A percentile compares a stretch with the other conserved stretches of the same genome.
Evolutionary conservation across 2,113 vertebrate species (phyloP).

Genomic region (Rhinoptilus africanus): DNA sequence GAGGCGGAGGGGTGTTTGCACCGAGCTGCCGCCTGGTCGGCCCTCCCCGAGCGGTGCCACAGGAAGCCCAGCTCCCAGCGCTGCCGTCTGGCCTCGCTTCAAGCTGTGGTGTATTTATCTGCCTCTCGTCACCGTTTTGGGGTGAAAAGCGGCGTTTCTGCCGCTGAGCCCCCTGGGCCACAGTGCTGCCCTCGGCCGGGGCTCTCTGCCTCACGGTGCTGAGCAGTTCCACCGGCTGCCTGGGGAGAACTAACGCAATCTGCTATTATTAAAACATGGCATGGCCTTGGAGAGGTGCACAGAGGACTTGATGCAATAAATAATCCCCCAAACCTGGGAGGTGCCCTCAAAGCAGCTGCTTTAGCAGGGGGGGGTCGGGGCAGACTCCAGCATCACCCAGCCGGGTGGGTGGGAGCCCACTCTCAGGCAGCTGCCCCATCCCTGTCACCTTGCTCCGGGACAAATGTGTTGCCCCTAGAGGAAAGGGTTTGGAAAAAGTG

Average conservation of each 20-base stretch:
- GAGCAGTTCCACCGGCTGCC: not conserved
- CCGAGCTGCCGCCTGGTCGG: fast-evolving
- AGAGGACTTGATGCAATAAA: not conserved
- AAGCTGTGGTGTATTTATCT: not conserved
- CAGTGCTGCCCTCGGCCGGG: not conserved
- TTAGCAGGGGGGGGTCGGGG: fast-evolving
- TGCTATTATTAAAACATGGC: fast-evolving
- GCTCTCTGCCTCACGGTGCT: not conserved
- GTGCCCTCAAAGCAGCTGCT: not conserved
- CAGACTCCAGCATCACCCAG: fast-evolving
- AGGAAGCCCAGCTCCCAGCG: not conserved
- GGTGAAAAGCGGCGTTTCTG: not conserved
- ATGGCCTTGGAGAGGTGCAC: not conserved
- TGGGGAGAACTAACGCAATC: not conserved
- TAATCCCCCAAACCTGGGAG: not conserved
- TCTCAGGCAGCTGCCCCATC: fast-evolving
- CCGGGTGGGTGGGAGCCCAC: not conserved
- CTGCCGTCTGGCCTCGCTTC: not conserved
- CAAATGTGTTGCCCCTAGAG: not conserved
- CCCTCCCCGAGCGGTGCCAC: not conserved
- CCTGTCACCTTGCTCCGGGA: not conserved
- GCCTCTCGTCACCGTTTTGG: not conserved
- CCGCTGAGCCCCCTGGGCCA: not conserved
- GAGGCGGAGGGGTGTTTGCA: not conserved
- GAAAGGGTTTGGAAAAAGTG: not conserved